Evolutionary conservation across 2,113 vertebrate species (phyloP).

Genomic region (Grus americana): DNA sequence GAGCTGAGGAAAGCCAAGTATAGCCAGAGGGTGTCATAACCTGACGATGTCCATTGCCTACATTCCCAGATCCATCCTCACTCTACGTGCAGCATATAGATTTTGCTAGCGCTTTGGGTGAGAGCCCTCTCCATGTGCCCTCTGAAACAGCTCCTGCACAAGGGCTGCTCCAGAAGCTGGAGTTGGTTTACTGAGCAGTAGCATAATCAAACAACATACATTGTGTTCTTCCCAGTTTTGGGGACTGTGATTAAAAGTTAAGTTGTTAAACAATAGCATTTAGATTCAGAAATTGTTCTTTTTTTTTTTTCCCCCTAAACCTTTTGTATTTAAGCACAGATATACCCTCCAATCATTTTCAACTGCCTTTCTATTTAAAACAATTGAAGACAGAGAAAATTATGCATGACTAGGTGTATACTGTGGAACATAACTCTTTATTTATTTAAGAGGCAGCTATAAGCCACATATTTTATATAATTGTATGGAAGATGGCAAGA

Average conservation of each 20-base stretch:
- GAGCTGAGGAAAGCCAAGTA: not conserved
- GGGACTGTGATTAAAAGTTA: not conserved
- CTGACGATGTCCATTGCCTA: not conserved
- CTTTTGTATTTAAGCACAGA: not conserved
- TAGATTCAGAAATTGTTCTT: not conserved
- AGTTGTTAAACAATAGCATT: not conserved
- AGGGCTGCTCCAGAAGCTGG: not conserved
- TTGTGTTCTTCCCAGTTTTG: not conserved
- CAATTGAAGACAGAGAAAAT: not conserved
- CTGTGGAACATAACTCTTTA: not conserved
- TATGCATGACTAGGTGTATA: not conserved
- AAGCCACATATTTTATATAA: not conserved
- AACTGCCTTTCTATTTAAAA: not conserved
- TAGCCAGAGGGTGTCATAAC: not conserved
- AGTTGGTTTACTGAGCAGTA: not conserved
- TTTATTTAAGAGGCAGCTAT: not conserved
- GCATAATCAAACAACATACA: not conserved
- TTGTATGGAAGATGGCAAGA: conserved; percentile 15
- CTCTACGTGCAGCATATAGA: fast-evolving
- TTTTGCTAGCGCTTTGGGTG: not conserved
- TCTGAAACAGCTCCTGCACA: not conserved
- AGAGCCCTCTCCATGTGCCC: not conserved
- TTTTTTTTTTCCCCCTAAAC: not conserved
- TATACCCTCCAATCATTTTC: not conserved
- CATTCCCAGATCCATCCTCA: not conserved